Evolutionary conservation across 2,797 vertebrate genomes (phyloP), one percentile per base, ranked within the genome.

Genomic region (Gymnoscopelus microlampas): DNA sequence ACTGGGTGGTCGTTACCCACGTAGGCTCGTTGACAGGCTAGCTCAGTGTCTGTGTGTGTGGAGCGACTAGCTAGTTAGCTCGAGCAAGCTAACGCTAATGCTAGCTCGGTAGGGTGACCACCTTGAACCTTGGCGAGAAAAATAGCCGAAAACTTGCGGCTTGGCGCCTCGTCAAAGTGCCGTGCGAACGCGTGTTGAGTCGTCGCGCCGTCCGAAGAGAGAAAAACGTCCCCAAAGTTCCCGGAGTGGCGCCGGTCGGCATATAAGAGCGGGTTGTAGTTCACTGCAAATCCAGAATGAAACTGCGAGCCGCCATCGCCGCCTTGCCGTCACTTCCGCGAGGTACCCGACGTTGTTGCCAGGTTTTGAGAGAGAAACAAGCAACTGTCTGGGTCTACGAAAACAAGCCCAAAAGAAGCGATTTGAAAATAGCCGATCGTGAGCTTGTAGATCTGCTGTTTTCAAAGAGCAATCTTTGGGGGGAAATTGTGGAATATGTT

Each of bases 301-400:
- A 92, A 85, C 92, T 93, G 94, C 89, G 90, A 91, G 94, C 93
- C 94, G 94, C 94, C 94, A 95, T 95, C 82, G 79, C 85, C 87
- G 81, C 64, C 49, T 66, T 87, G 78, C 85, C 92, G 92, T 95
- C 94, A 94, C 92, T 94, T 95, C 94, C 94, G 91, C 63, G 63
- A 87, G 39, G 9, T 19, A 19, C 19, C 1, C 19, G 1, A 19
- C 19, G 19, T 19, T 19, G 19, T 19, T 19, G 19, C 19, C 19
- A 19, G 19, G 1, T 19, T 19, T 19, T 19, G 19, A 1, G 19
- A 19, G 19, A 1, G 19, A 19, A 19, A 19, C 19, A 19, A 19
- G 19, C 19, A 19, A 19, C 19, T n/a, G n/a, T n/a, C n/a, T 19
- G 19, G 19, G 19, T 19, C 19, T 19, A 19, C 19, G 19, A 19